phyloP scores from a whole-genome alignment of 2,888 invertebrate species.

The Achlya flavicornis region DNA sequence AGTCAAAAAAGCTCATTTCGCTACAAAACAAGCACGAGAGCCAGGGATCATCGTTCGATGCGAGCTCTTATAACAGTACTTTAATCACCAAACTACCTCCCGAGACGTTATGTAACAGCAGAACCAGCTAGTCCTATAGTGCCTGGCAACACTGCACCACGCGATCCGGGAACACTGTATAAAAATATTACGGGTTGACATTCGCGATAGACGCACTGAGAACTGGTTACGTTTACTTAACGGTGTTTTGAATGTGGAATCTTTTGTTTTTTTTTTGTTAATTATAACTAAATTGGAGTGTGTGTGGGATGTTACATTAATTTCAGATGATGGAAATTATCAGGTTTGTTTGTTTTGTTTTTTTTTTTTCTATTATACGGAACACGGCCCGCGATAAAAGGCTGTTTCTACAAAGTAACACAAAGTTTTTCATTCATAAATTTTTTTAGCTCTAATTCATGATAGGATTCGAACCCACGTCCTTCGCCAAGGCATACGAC shows the following conservation, averaged over 20 bases:
- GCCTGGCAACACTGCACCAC: slow-evolving; percentile 64
- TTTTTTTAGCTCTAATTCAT: too few species aligned
- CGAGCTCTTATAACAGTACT: slow-evolving; percentile 83
- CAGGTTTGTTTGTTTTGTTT: slow-evolving; percentile 26
- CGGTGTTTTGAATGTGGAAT: slow-evolving; percentile 7
- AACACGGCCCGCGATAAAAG: too few species aligned
- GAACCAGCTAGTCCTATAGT: slow-evolving; percentile 64
- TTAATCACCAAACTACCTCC: slow-evolving; percentile 66
- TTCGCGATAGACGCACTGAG: neutral
- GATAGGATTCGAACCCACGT: too few species aligned
- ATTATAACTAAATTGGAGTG: neutral
- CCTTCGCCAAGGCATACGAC: too few species aligned
- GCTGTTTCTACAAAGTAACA: too few species aligned
- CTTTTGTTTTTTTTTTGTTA: neutral
- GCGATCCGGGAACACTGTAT: slow-evolving; percentile 49
- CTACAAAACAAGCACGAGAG: slow-evolving; percentile 76
- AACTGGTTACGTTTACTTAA: neutral
- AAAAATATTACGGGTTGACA: slow-evolving; percentile 31
- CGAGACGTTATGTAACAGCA: slow-evolving; percentile 68
- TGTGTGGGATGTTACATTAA: slow-evolving; percentile 10
- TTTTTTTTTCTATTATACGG: neutral
- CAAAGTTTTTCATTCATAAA: too few species aligned
- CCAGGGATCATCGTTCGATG: slow-evolving; percentile 76
- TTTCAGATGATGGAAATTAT: slow-evolving; percentile 37
- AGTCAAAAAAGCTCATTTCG: slow-evolving; percentile 74